Percentiles rank a stretch among this genome's conserved stretches.
Conservation (phyloP, 1,140 invertebrate genomes). For the Prorops nasuta region DNA sequence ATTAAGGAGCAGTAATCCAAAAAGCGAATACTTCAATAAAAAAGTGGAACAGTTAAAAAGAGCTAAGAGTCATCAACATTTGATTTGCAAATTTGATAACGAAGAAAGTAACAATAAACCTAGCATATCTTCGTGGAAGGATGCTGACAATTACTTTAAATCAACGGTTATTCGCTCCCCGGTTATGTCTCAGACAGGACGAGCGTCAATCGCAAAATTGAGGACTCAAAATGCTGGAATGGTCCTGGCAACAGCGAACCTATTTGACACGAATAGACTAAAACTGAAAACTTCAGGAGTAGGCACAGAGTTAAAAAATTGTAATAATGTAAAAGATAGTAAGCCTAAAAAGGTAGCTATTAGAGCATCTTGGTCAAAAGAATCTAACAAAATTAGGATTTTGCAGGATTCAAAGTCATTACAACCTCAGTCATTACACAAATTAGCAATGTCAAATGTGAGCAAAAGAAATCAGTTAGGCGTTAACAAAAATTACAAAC, state of each 20-base stretch:
- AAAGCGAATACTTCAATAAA: conserved; percentile 40
- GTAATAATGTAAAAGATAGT: neutral
- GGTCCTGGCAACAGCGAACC: conserved; percentile 66
- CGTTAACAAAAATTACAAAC: no score
- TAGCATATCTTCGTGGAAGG: conserved; percentile 54
- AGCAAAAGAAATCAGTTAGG: neutral
- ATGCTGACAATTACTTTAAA: conserved; percentile 47
- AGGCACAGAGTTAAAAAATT: conserved; percentile 10
- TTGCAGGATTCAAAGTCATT: conserved; percentile 11
- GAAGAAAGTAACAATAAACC: conserved; percentile 26
- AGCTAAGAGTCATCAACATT: conserved; percentile 36
- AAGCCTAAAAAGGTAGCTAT: conserved; percentile 1
- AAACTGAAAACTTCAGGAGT: conserved; percentile 7
- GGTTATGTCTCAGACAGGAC: conserved; percentile 50
- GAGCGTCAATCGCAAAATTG: conserved; percentile 64
- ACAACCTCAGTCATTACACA: neutral
- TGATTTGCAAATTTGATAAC: conserved; percentile 18
- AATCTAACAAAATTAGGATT: conserved; percentile 27
- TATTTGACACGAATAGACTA: conserved; percentile 60
- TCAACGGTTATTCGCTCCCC: conserved; percentile 22
- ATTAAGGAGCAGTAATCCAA: conserved; percentile 40
- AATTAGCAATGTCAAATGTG: neutral
- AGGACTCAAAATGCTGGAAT: conserved; percentile 67
- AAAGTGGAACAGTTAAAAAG: conserved; percentile 47
- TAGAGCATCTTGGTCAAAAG: conserved; percentile 7